Evolutionary conservation across 2,888 invertebrate genomes (phyloP).

Genomic region (Netelia melanura): DNA sequence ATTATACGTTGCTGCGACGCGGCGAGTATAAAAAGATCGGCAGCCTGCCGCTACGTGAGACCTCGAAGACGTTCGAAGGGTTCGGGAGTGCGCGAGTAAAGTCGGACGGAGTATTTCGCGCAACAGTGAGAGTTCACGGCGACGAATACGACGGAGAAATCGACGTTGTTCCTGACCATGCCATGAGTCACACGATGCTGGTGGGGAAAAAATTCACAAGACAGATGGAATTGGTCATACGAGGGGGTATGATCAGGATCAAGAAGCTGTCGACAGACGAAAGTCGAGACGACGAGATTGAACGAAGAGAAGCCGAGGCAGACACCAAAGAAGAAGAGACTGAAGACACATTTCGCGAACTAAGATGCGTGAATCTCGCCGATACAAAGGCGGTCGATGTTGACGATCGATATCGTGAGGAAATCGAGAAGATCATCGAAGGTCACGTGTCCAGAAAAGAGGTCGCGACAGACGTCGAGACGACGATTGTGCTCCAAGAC

Average conservation of each 20-base stretch:
- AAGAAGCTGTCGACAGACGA: neutral
- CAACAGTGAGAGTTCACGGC: neutral
- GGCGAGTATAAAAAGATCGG: conserved; percentile 20
- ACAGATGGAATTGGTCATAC: neutral
- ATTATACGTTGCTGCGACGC: conserved; percentile 13
- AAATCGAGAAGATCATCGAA: conserved; percentile 23
- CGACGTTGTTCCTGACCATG: neutral
- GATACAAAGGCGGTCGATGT: conserved; percentile 21
- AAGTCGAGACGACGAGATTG: neutral
- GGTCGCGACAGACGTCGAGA: conserved; percentile 48
- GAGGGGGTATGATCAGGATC: neutral
- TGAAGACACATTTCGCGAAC: conserved; percentile 8
- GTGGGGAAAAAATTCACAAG: neutral
- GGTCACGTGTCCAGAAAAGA: conserved; percentile 18
- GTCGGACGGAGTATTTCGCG: neutral
- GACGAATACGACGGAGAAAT: conserved; percentile 3
- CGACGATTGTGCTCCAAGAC: conserved; percentile 59
- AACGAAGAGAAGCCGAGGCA: neutral
- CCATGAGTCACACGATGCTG: neutral
- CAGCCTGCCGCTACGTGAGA: conserved; percentile 8
- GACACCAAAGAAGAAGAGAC: conserved; percentile 1
- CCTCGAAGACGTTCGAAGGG: conserved; percentile 22
- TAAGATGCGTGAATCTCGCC: conserved; percentile 7
- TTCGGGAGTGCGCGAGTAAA: conserved; percentile 26
- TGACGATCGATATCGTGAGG: conserved; percentile 9